Conservation (phyloP, 2,888 invertebrate species). For the Andrena praecox region DNA sequence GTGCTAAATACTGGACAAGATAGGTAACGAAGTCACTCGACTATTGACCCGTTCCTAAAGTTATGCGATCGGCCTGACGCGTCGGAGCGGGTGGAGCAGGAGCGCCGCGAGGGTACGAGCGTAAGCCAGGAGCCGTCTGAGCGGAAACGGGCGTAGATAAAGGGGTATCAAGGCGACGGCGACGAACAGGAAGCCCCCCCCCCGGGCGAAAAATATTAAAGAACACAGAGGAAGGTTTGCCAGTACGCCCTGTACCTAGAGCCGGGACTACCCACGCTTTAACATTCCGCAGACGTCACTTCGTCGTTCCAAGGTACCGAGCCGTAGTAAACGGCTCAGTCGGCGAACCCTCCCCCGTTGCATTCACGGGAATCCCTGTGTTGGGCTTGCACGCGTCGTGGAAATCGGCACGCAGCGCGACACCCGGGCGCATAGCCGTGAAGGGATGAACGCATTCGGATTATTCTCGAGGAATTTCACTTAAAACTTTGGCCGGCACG, state of each 20-base stretch:
- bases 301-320: constrained; percentile 25
- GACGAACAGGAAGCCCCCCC: background rate
- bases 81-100: background rate
- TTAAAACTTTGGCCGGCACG: constrained; percentile 73
- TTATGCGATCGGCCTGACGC: constrained; percentile 23
- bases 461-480: constrained; percentile 79
- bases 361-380: constrained; percentile 38
- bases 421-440: constrained; percentile 12
- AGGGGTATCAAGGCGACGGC: constrained; percentile 12
- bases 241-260: background rate
- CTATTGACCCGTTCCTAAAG: constrained; percentile 28
- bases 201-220: constrained; percentile 5
- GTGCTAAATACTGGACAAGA: background rate
- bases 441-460: constrained; percentile 58
- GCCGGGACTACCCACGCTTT: background rate
- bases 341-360: constrained; percentile 14
- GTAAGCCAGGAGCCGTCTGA: background rate
- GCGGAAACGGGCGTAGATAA: constrained; percentile 33
- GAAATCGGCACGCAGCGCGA: constrained; percentile 44
- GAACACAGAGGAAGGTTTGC: background rate
- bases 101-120: background rate
- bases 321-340: constrained; percentile 17
- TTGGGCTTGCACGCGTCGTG: constrained; percentile 6
- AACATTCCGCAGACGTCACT: constrained; percentile 41
- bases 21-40: constrained; percentile 21